Conservation (phyloP, 2,797 vertebrate genomes). For the Intellagama lesueurii region DNA sequence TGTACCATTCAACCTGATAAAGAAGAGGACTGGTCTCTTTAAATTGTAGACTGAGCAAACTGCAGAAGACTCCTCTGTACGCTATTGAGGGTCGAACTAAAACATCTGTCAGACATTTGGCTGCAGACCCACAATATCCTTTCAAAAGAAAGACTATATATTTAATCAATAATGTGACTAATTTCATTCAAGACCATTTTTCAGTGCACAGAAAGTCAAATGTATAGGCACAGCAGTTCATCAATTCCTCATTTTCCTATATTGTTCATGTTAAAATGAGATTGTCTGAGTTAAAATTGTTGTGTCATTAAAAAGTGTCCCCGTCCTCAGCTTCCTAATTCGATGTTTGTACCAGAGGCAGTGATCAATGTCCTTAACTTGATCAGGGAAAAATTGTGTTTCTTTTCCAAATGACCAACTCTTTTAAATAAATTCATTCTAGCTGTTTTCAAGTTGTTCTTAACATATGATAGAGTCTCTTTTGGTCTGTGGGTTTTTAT, state of each 20-base stretch:
- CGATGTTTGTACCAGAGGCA: neutral
- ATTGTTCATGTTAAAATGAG: neutral
- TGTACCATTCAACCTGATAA: no score
- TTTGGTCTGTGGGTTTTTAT: neutral
- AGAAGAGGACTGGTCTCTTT: neutral
- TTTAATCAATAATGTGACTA: neutral
- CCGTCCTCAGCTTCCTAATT: neutral
- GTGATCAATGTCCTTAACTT: no score
- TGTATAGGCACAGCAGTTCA: neutral
- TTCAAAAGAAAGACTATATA: neutral
- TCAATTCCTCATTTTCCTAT: neutral
- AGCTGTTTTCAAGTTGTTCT: neutral
- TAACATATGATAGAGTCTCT: neutral
- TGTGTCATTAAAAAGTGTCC: neutral
- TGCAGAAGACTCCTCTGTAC: neutral
- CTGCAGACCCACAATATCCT: neutral
- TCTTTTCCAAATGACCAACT: neutral
- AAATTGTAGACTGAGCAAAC: neutral
- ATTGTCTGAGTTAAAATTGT: neutral
- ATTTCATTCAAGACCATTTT: neutral
- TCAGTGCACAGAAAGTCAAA: neutral
- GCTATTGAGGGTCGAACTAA: neutral
- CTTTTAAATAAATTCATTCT: neutral
- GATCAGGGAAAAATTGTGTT: neutral
- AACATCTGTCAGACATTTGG: neutral